A percentile compares a stretch with the other conserved stretches of the same genome.
Conservation (phyloP, 2,888 invertebrate species). For the Polietes domitor region DNA sequence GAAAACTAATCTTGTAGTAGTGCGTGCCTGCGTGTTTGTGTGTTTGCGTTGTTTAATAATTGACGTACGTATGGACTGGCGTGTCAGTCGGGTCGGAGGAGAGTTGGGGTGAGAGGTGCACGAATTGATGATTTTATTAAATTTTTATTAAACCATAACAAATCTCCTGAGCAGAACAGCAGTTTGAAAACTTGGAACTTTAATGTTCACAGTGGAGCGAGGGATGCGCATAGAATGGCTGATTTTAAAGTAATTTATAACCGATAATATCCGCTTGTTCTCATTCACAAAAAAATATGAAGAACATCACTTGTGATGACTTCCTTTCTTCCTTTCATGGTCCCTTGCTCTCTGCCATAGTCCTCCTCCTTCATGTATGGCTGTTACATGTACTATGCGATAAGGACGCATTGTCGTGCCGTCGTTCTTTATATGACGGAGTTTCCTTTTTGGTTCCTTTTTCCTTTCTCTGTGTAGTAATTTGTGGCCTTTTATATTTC, state of each 20-base stretch:
- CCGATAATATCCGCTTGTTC: background rate
- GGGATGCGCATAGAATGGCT: background rate
- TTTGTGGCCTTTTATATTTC: slow-evolving; percentile 11
- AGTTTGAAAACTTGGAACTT: slow-evolving; percentile 25
- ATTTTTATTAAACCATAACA: slow-evolving; percentile 10
- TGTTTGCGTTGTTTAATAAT: slow-evolving; percentile 7
- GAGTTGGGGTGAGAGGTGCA: slow-evolving; percentile 18
- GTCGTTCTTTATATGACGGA: background rate
- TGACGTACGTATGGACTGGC: background rate
- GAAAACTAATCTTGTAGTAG: slow-evolving; percentile 43
- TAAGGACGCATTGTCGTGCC: background rate
- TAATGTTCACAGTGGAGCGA: slow-evolving; percentile 1
- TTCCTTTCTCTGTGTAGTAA: background rate
- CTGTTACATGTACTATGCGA: slow-evolving; percentile 9
- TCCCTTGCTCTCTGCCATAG: background rate
- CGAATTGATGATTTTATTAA: slow-evolving; percentile 50
- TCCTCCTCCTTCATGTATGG: background rate
- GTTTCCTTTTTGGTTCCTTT: background rate
- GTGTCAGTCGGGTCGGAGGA: background rate
- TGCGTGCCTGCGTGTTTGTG: background rate
- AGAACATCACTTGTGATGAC: slow-evolving; percentile 11
- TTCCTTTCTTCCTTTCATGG: background rate
- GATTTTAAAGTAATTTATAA: slow-evolving; percentile 40
- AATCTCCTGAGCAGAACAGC: background rate
- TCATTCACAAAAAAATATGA: background rate